Evolutionary conservation across 2,113 vertebrate genomes (phyloP).

Genomic region (Hemiprocne comata): DNA sequence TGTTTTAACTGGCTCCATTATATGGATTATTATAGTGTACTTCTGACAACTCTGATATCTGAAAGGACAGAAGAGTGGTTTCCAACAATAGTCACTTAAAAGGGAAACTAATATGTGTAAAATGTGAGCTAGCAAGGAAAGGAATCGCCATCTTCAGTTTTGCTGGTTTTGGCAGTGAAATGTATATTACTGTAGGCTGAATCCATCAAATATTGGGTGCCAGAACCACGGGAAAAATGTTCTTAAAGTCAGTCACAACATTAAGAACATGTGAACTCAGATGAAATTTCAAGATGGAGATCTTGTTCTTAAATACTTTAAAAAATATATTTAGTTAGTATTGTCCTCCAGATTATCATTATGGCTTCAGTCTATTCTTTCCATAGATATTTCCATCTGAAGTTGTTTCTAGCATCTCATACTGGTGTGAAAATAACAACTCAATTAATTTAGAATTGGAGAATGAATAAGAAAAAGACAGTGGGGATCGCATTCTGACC

Average conservation of each 20-base stretch:
- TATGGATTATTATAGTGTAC: not conserved
- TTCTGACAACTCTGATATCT: not conserved
- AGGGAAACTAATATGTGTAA: not conserved
- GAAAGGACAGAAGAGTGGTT: not conserved
- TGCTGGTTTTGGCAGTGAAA: not conserved
- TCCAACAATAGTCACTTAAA: constrained; percentile 2
- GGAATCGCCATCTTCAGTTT: not conserved
- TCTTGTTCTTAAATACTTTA: not conserved
- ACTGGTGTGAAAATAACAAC: not conserved
- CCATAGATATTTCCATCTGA: not conserved
- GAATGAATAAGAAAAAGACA: not conserved
- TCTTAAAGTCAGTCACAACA: not conserved
- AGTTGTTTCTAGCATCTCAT: not conserved
- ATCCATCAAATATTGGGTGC: not conserved
- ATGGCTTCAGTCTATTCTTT: not conserved
- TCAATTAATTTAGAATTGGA: not conserved
- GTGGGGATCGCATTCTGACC: not conserved
- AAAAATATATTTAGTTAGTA: not conserved
- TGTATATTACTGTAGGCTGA: not conserved
- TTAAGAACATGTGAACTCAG: not conserved
- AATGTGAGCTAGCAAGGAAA: not conserved
- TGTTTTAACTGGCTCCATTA: not conserved
- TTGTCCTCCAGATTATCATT: not conserved
- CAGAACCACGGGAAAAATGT: not conserved
- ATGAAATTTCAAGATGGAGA: not conserved